A percentile compares a stretch with the other conserved stretches of the same genome.
phyloP scores from a whole-genome alignment of 2,113 vertebrate genomes.

The Xiphorhynchus elegans region DNA sequence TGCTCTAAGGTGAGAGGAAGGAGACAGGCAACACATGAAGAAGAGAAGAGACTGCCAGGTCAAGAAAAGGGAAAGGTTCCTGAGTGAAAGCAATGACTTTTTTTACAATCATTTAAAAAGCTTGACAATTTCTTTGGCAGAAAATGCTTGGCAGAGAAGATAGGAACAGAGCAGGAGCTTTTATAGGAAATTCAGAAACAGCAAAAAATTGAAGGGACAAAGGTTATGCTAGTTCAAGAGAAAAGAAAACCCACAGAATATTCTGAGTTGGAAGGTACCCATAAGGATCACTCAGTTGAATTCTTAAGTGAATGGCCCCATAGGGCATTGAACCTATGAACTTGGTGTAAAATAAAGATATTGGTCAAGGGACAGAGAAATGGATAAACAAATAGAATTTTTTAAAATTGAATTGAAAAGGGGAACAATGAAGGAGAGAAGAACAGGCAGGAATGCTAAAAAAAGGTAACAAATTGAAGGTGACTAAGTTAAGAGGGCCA shows the following conservation, averaged over 20 bases:
- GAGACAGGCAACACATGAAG: not conserved
- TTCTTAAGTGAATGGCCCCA: not conserved
- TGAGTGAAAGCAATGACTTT: not conserved
- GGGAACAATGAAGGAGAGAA: not conserved
- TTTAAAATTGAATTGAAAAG: not conserved
- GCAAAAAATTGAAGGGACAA: not conserved
- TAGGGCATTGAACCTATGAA: not conserved
- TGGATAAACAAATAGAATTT: not conserved
- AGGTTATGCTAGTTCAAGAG: not conserved
- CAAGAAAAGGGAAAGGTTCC: not conserved
- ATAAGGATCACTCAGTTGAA: not conserved
- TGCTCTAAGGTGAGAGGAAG: not conserved
- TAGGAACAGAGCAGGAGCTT: not conserved
- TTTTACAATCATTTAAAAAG: not conserved
- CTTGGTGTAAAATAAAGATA: not conserved
- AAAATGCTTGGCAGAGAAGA: constrained; percentile 16
- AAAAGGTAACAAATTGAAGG: not conserved
- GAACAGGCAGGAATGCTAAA: not conserved
- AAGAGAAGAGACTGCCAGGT: not conserved
- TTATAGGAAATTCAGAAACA: constrained; percentile 42
- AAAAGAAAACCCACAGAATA: not conserved
- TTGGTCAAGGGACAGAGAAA: not conserved
- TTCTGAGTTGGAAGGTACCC: not conserved
- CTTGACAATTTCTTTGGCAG: constrained; percentile 3
- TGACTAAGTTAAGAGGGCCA: not conserved